Conservation (phyloP, 2,113 vertebrate species). For the Neodon shergylaensis region DNA sequence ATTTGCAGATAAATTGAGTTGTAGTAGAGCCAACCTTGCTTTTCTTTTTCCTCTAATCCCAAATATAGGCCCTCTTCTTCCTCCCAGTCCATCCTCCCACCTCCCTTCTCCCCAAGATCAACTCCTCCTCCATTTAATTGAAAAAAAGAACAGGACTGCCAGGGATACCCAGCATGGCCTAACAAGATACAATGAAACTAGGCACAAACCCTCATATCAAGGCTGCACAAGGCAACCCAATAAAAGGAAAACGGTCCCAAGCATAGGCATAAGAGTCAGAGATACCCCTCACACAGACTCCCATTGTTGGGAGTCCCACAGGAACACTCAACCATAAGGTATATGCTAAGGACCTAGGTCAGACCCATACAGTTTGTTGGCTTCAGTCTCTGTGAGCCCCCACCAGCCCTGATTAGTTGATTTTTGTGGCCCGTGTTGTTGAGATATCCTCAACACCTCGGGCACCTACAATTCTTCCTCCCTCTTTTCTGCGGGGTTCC, state of each 20-base stretch:
- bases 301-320: background rate
- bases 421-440: background rate
- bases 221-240: background rate
- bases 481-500: background rate
- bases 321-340: background rate
- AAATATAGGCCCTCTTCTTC: background rate
- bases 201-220: background rate
- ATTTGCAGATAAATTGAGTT: constrained; percentile 4
- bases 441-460: background rate
- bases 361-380: background rate
- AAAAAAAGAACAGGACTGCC: too few relatives aligned
- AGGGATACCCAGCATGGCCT: background rate
- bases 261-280: background rate
- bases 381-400: background rate
- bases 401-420: background rate
- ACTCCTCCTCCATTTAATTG: background rate
- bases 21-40: background rate
- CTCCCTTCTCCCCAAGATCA: background rate
- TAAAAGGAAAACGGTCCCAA: background rate
- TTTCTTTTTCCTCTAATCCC: background rate
- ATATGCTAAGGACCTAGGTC: background rate
- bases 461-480: background rate
- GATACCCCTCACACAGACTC: background rate
- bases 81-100: too few relatives aligned
- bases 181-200: background rate